Base-by-base conservation (phyloP, 2,113 vertebrate species). In the Chamaetylas fuelleborni region DNA sequence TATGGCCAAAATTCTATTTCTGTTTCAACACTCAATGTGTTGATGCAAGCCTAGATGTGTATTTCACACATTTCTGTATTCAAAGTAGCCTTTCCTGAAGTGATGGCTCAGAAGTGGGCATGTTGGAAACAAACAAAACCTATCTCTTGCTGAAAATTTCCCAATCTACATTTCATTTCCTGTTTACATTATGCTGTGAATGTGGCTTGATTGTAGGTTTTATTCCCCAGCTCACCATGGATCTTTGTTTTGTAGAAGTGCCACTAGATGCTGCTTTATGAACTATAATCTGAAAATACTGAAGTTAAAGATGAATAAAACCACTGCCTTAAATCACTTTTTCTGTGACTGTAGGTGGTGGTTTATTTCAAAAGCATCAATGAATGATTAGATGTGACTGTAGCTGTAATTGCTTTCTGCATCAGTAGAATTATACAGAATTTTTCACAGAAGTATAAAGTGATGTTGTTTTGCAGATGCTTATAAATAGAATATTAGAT, bases 401-500 rank as follows among this genome's bases (percentile, higher is more conserved):
- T 72, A 92, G 91, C 91, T 87, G 64, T 66, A 72, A 82, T 60
- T 61, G 91, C 31, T 91, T 95, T 88, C 56, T 95, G 66, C 82
- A 50, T 79, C 86, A 67, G 42, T 92, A 84, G 78, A 84, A 96
- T 86, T 83, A 38, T 40, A 78, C 61, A 60, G 36, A 76, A 53
- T 71, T 95, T 95, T 71, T 88, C 93, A 88, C 82, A 87, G 83
- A 90, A 79, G 47, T 87, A 50, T 38, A 92, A 69, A 90, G 81
- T 67, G 34, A 70, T 69, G 48, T 77, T 96, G 28, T 76, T 93
- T 88, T 93, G 71, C 81, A 80, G 80, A 54, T 92, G 60, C 85
- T 94, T 81, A 89, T 93, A 96, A 94, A 89, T 69, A 89, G 87
- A 91, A 58, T 86, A 79, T 94, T 96, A 96, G 84, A 82, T 95